Percentiles rank a stretch among this genome's conserved stretches.
Evolutionary conservation across 2,888 invertebrate species (phyloP).

Genomic region (Lasius platythorax): DNA sequence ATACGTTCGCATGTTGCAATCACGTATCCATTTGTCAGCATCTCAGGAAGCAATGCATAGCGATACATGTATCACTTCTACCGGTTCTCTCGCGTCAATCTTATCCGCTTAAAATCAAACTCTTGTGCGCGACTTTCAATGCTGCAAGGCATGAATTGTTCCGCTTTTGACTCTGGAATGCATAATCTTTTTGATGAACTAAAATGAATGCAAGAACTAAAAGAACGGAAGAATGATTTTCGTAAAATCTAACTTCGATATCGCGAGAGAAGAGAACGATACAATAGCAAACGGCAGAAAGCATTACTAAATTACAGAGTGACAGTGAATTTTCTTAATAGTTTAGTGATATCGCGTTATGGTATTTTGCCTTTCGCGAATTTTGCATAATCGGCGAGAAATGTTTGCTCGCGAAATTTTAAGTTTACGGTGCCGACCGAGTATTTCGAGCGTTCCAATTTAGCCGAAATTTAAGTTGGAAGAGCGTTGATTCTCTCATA

Average conservation of each 20-base stretch:
- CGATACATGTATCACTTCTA: constrained; percentile 47
- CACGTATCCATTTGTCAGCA: constrained; percentile 76
- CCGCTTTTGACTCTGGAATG: not conserved
- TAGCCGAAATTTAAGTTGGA: constrained; percentile 61
- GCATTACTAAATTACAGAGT: not conserved
- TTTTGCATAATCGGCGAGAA: constrained; percentile 45
- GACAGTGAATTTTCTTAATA: not conserved
- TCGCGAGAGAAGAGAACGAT: not conserved
- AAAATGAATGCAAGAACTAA: not conserved
- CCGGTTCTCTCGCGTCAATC: not conserved
- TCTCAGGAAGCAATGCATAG: constrained; percentile 61
- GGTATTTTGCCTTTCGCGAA: constrained; percentile 5
- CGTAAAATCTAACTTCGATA: not conserved
- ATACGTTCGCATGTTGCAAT: constrained; percentile 31
- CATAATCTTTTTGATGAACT: not conserved
- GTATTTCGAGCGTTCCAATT: constrained; percentile 49
- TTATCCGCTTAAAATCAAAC: constrained; percentile 21
- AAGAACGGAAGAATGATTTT: not conserved
- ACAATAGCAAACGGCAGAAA: not conserved
- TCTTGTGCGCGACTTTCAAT: constrained; percentile 20
- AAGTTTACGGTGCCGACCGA: constrained; percentile 25
- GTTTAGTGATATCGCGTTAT: constrained; percentile 3
- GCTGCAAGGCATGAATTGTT: constrained; percentile 15
- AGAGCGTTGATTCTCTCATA: constrained; percentile 52
- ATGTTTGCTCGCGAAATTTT: constrained; percentile 36